phyloP scores from a whole-genome alignment of 2,113 vertebrate genomes.

The Tiliqua scincoides region DNA sequence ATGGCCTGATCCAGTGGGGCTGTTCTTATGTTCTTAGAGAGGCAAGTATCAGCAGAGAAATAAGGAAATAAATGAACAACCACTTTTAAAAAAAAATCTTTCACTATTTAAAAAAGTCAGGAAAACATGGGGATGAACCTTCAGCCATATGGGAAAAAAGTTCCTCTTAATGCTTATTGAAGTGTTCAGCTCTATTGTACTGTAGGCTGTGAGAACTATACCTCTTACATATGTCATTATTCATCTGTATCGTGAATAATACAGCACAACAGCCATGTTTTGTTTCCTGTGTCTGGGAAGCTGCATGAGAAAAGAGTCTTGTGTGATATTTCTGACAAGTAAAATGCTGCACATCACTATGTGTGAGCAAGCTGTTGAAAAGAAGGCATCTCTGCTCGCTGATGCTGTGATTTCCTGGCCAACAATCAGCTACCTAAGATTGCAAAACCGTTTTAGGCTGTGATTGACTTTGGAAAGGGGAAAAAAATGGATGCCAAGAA shows the following conservation, averaged over 20 bases:
- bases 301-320: slow-evolving; percentile 29
- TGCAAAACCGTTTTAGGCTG: slow-evolving; percentile 5
- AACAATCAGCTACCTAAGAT: slow-evolving; percentile 26
- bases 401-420: slow-evolving; percentile 8
- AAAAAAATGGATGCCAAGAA: not conserved
- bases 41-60: too few relatives aligned
- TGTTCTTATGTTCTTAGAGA: not conserved
- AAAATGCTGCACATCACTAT: slow-evolving; percentile 9
- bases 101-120: too few relatives aligned
- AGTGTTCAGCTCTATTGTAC: not conserved
- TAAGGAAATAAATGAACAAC: too few relatives aligned
- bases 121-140: too few relatives aligned
- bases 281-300: not conserved
- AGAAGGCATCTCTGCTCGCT: not conserved
- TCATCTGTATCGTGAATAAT: not conserved
- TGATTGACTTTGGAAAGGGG: not conserved
- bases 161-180: not conserved
- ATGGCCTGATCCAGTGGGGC: too few relatives aligned
- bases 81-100: too few relatives aligned
- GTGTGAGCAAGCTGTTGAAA: slow-evolving; percentile 13
- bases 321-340: not conserved
- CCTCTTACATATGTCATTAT: not conserved
- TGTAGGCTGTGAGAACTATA: not conserved
- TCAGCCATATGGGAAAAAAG: too few relatives aligned
- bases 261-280: not conserved